Base-by-base conservation (phyloP, 2,113 vertebrate species). In the Vulpes vulpes region DNA sequence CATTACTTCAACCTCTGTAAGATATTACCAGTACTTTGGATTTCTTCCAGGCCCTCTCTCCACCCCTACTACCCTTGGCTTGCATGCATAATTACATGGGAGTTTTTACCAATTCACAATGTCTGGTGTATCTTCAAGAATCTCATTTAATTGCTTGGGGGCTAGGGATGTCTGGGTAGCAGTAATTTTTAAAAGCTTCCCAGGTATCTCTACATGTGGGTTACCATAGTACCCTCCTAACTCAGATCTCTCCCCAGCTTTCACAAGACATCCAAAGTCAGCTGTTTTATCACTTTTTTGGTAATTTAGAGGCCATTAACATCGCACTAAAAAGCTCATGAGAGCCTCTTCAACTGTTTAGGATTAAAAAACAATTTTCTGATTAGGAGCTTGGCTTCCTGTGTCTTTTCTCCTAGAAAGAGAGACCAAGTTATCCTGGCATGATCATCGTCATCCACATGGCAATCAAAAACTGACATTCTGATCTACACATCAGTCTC, bases 351-450 rank as follows among this genome's bases (percentile, higher is more conserved):
- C 43, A 76, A 78, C 32, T 95, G 64, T 53, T 80, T 12, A 90
- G 49, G 60, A 71, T 78, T 65, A 89, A 57, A 27, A 79, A 92
- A 30, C 27, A 73, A 38, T 17, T 80, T 51, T 67, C 53, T 60
- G 60, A 79, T 81, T 82, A 89, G 12, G 65, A 60, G 20, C 64
- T 78, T 93, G 94, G 57, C 23, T 95, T 78, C 16, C 53, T 53
- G 8, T 64, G 11, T 85, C 92, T 57, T 74, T 89, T 88, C 53
- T 89, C 57, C 59, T 81, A 83, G 35, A 90, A 69, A 92, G 82
- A 92, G 20, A 82, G n/a, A 81, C 59, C 16, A 22, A 55, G 53
- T 85, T 59, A 32, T 88, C 81, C 57, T 32, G 4, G 64, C 8
- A 35, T 30, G 30, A 53, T n/a, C 57, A n/a, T 38, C 85, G 0